These are phyloP conservation scores for Pyrgilauda ruficollis DNA, from an alignment of 2,113 vertebrate genomes.

Conservation along the genomic window DNA sequence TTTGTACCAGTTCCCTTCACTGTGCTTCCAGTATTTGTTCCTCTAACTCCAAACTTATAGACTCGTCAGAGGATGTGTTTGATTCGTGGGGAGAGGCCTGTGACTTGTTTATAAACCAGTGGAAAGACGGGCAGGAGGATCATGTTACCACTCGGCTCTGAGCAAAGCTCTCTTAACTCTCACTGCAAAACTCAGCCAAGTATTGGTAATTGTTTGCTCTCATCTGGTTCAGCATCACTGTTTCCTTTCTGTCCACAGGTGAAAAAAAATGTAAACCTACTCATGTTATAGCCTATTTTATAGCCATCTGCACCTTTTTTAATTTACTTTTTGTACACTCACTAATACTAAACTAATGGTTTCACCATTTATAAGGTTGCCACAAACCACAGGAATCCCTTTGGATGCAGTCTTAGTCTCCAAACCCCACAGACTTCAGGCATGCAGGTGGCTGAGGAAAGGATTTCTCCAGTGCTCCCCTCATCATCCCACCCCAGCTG, in stretches of 20 bases:
- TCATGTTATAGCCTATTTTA: slow-evolving; percentile 11
- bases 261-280: neutral
- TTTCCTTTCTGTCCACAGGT: slow-evolving; percentile 20
- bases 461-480: neutral
- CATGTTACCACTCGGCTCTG: slow-evolving; percentile 93
- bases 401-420: slow-evolving; percentile 3
- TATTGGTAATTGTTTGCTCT: slow-evolving; percentile 61
- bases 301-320: slow-evolving; percentile 27
- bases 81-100: slow-evolving; percentile 91
- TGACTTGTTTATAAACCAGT: slow-evolving; percentile 87
- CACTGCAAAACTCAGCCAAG: slow-evolving; percentile 46
- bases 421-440: slow-evolving; percentile 2
- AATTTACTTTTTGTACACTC: slow-evolving; percentile 45
- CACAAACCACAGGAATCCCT: slow-evolving; percentile 42
- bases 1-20: slow-evolving; percentile 91
- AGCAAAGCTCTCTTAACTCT: slow-evolving; percentile 55
- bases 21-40: slow-evolving; percentile 93
- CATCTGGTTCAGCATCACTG: slow-evolving; percentile 38
- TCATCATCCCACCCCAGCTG: neutral
- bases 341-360: slow-evolving; percentile 12
- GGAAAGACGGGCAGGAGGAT: slow-evolving; percentile 89
- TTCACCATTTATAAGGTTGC: neutral
- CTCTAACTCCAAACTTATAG: slow-evolving; percentile 92
- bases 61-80: slow-evolving; percentile 92
- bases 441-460: neutral